Percentiles rank a stretch among this genome's conserved stretches.
Conservation (phyloP, 2,888 invertebrate species). For the Mechanitis messenoides region DNA sequence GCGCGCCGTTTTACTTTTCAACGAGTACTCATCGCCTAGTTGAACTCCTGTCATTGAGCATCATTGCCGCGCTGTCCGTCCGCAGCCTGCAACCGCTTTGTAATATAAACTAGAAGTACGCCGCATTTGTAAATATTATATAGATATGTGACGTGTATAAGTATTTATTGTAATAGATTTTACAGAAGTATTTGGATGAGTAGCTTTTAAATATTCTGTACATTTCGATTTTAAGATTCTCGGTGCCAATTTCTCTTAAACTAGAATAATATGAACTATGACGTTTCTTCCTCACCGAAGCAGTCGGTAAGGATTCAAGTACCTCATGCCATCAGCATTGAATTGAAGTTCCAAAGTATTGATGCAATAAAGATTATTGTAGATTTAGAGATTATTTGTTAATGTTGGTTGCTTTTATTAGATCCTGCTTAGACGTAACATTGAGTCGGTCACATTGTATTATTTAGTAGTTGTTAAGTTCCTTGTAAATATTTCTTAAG, state of each 20-base stretch:
- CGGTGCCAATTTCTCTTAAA: constrained; percentile 57
- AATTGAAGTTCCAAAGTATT: constrained; percentile 1
- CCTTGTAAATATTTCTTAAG: constrained; percentile 12
- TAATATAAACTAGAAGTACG: constrained; percentile 25
- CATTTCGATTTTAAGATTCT: constrained; percentile 37
- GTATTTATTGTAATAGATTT: constrained; percentile 66
- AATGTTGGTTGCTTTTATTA: constrained; percentile 1
- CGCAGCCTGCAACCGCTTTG: constrained; percentile 32
- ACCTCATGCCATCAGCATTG: neutral
- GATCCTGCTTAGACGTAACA: neutral
- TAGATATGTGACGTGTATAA: constrained; percentile 48
- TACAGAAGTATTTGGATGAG: constrained; percentile 40
- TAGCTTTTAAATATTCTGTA: constrained; percentile 34
- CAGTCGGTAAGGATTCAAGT: too few species aligned
- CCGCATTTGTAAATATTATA: constrained; percentile 10
- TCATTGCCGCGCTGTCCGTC: constrained; percentile 17
- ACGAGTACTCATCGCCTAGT: too few species aligned
- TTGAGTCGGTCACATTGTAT: neutral
- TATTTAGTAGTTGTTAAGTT: neutral
- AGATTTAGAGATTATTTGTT: constrained; percentile 2
- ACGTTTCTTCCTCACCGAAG: too few species aligned
- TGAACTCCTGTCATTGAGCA: too few species aligned
- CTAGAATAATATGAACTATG: constrained; percentile 10
- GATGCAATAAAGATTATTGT: constrained; percentile 2
- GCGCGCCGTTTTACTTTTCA: too few species aligned